Base-by-base conservation (phyloP, 2,888 invertebrate species). In the Melieria crassipennis region DNA sequence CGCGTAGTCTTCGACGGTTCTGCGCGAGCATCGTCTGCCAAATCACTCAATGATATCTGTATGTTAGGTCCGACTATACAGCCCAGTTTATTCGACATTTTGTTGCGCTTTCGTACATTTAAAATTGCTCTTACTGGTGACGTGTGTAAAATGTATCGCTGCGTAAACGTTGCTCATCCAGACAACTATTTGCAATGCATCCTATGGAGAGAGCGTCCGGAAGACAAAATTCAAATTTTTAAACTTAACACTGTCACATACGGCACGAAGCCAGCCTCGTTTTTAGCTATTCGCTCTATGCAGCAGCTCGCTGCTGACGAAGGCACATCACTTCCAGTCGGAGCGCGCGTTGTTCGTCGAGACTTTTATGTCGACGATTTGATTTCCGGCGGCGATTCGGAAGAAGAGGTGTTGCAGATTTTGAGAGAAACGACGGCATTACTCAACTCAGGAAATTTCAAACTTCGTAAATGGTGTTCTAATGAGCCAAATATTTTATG, bases 131-230 rank as follows among this genome's bases (percentile, higher is more conserved):
- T 70, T 7, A 60, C 65, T 5, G 65, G 60, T 9, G 70, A 70
- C 46, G 52, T 65, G 43, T 65, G 70, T 46, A 70, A 65, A 46
- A 70, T 70, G 70, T 70, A 65, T 57, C 46, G 70, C 4, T 65
- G 65, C 47, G 69, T 69, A 4, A 13, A 56, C 7, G 30, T 69
- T 5, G 4, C 60, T 10, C 7, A n/a, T 2, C 65, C 70, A 45
- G 63, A 69, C 30, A 48, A 60, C 50, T 65, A 45, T 47, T 46
- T 65, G n/a, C 65, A 65, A 16, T 65, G 65, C 45, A 70, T 70
- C 43, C 60, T 70, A 43, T 66, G 71, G 66, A 43, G 66, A 46
- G 66, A 71, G 4, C 56, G 11, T 6, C 56, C 66, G 6, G 16
- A 62, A 1, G 50, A 58, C 7, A 16, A 48, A 30, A 46, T 70